A percentile compares a stretch with the other conserved stretches of the same genome.
Conservation (phyloP, 2,888 invertebrate species). For the Mactromeris polynyma region DNA sequence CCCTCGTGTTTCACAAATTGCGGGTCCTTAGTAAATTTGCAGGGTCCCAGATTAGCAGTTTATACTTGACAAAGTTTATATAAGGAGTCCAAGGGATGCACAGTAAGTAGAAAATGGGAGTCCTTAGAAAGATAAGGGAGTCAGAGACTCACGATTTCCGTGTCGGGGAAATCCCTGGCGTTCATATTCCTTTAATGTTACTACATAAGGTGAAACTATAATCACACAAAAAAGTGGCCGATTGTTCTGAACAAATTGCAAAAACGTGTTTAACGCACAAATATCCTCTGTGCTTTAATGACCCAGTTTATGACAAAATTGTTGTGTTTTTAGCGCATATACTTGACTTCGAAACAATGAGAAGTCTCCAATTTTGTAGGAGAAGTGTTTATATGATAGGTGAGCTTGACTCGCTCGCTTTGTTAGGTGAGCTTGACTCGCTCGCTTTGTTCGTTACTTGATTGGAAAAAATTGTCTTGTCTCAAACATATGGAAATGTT, state of each 20-base stretch:
- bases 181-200: constrained; percentile 4
- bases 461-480: neutral
- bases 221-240: neutral
- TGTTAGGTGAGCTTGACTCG: neutral
- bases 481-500: neutral
- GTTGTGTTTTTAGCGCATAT: neutral
- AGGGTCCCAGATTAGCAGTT: no score
- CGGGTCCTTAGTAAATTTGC: no score
- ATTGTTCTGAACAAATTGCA: constrained; percentile 1
- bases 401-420: no score
- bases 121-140: no score
- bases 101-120: no score
- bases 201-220: neutral
- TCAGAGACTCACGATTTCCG: no score
- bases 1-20: no score
- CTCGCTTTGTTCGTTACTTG: neutral
- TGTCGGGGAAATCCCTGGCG: neutral
- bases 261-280: constrained; percentile 4
- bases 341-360: neutral
- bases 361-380: neutral
- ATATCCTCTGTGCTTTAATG: neutral
- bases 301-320: constrained; percentile 3
- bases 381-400: no score
- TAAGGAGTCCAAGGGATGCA: no score
- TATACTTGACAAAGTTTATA: no score